Evolutionary conservation across 2,888 invertebrate species (phyloP).

Genomic region (Spodoptera exigua): DNA sequence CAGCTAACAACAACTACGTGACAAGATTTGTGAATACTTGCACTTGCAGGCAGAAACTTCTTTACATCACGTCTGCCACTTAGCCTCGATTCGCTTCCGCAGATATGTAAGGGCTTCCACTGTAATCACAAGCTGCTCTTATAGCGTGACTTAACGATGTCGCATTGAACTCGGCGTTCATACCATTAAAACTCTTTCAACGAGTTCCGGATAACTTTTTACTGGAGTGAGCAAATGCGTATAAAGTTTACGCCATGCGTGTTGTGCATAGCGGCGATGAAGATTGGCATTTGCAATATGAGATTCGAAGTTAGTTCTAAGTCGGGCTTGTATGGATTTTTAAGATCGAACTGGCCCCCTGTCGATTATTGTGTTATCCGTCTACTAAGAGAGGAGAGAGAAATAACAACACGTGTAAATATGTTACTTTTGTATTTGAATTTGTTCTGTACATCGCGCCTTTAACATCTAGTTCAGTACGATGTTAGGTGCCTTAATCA

Average conservation of each 20-base stretch:
- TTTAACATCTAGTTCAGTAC: too few relatives aligned
- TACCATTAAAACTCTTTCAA: conserved; percentile 10
- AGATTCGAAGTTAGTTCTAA: too few relatives aligned
- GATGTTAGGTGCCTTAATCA: too few relatives aligned
- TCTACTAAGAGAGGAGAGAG: too few relatives aligned
- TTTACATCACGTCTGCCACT: background rate
- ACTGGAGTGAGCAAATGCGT: background rate
- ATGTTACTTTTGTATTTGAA: too few relatives aligned
- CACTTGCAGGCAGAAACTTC: background rate
- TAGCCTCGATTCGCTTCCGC: background rate
- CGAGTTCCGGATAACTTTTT: background rate
- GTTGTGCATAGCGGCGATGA: background rate
- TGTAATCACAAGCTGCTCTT: background rate
- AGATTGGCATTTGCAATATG: too few relatives aligned
- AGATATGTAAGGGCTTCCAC: background rate
- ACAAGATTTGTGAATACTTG: background rate
- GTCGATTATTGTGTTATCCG: too few relatives aligned
- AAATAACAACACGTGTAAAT: too few relatives aligned
- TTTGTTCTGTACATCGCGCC: too few relatives aligned
- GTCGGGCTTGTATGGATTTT: too few relatives aligned
- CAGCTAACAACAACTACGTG: background rate
- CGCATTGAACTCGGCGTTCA: background rate
- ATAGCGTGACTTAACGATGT: background rate
- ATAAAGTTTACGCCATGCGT: conserved; percentile 5
- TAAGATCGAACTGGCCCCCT: too few relatives aligned